Conservation (phyloP, 2,888 invertebrate species). For the Stenolophus ochropezus region DNA sequence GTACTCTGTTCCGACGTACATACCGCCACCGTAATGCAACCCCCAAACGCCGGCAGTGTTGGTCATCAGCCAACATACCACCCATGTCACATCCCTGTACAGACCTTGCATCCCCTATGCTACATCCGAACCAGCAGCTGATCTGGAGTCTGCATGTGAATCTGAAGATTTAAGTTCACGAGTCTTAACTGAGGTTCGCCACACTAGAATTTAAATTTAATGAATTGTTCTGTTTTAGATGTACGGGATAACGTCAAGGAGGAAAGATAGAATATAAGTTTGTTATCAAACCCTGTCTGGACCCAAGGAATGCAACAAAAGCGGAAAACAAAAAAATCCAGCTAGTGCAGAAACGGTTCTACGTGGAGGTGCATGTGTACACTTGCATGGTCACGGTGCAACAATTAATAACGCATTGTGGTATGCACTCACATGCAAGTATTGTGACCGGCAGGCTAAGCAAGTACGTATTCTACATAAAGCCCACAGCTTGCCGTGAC, state of each 20-base stretch:
- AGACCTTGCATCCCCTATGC: neutral
- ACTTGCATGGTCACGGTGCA: conserved; percentile 32
- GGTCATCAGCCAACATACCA: no score
- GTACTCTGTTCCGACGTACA: neutral
- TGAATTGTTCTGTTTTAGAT: neutral
- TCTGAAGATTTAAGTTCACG: no score
- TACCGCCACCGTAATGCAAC: neutral
- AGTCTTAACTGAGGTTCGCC: no score
- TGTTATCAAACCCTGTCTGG: conserved; percentile 33
- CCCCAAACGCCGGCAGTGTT: neutral
- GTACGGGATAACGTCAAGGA: conserved; percentile 17
- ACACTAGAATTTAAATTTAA: neutral
- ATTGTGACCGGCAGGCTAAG: conserved; percentile 21
- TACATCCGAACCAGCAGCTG: no score
- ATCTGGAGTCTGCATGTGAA: no score
- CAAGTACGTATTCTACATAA: neutral
- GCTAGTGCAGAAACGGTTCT: conserved; percentile 22
- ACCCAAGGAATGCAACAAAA: conserved; percentile 7
- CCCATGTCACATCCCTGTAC: neutral
- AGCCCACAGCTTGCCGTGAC: neutral
- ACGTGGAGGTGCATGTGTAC: conserved; percentile 28
- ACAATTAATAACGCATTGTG: conserved; percentile 22
- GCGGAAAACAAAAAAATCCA: neutral
- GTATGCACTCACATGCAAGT: conserved; percentile 44
- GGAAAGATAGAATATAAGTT: conserved; percentile 20